These are phyloP conservation scores for Ginglymostoma cirratum DNA, from an alignment of 2,113 vertebrate genomes.

Conservation along the genomic window DNA sequence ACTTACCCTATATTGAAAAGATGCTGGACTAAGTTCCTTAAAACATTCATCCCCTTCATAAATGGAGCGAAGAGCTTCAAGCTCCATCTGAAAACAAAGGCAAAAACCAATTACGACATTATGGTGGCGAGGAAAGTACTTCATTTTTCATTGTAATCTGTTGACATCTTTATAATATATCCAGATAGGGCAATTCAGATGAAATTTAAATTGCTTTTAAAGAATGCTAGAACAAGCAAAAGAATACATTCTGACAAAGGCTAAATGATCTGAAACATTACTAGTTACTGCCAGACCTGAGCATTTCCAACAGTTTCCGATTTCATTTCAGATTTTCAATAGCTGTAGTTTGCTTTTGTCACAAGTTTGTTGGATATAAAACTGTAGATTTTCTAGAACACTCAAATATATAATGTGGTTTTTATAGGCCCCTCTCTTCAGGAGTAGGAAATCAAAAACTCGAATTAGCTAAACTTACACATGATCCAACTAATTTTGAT, in stretches of 20 bases:
- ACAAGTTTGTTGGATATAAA: neutral
- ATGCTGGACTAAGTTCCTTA: slow-evolving; percentile 79
- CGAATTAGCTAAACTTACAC: neutral
- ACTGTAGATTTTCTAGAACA: neutral
- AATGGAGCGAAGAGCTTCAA: slow-evolving; percentile 90
- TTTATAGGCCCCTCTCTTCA: neutral
- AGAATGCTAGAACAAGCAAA: neutral
- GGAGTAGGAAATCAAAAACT: neutral
- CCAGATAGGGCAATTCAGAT: neutral
- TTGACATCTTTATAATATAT: neutral
- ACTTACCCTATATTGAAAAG: slow-evolving; percentile 89
- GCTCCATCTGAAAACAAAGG: slow-evolving; percentile 77
- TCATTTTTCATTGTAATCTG: neutral
- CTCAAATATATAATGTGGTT: neutral
- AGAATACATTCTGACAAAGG: neutral
- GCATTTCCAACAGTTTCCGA: neutral
- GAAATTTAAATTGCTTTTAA: neutral
- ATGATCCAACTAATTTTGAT: neutral
- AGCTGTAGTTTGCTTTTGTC: neutral
- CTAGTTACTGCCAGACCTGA: neutral
- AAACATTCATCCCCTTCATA: slow-evolving; percentile 92
- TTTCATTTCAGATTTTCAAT: neutral
- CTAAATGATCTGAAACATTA: neutral
- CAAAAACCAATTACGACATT: neutral
- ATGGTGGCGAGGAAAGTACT: neutral